Base-by-base conservation (phyloP, 2,888 invertebrate genomes). In the Meteorus colon region DNA sequence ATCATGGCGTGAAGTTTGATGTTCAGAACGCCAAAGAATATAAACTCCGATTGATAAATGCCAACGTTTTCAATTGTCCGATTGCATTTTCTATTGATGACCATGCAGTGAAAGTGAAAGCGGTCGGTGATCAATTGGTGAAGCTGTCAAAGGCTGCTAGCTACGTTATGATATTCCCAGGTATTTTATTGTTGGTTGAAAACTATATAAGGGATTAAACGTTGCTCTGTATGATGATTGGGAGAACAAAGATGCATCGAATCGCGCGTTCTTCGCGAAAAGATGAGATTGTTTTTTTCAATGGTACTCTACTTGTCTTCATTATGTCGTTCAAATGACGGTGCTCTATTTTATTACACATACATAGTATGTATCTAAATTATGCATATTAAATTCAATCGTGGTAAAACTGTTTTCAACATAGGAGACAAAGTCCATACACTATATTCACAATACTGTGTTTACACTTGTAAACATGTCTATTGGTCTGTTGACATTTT, bases 1-100 rank as follows among this genome's bases (percentile, higher is more conserved):
- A 55, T 3, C 45, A 69, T 16, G 74, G 79, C 24, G 60, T 63
- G 14, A 59, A 77, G 1, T 48, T 84, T 79, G 80, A 90, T 55
- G 90, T 91, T 71, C 90, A 91, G 16, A 87, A 90, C 82, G 89
- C 89, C 74, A 89, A 90, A 19, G 90, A 90, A 59, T 93, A 93
- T 82, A 87, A 91, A 66, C 85, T 93, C 77, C 90, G 93, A 41
- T 81, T 93, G 62, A 90, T 92, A 77, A 92, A 92, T 77, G 92
- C 91, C 24, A 90, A 92, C 37, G 91, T 91, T 12, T 86, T 92
- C 51, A 91, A 92, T 78, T 93, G 93, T 81, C 92, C 92, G 1
- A 82, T 92, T 19, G 83, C 87, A 55, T 81, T 92, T 37, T 90
- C 89, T 63, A 85, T 92, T 48, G 90, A 92, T 74, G 84, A 87